Conservation (phyloP, 2,797 vertebrate species). For the Cuniculus paca region DNA sequence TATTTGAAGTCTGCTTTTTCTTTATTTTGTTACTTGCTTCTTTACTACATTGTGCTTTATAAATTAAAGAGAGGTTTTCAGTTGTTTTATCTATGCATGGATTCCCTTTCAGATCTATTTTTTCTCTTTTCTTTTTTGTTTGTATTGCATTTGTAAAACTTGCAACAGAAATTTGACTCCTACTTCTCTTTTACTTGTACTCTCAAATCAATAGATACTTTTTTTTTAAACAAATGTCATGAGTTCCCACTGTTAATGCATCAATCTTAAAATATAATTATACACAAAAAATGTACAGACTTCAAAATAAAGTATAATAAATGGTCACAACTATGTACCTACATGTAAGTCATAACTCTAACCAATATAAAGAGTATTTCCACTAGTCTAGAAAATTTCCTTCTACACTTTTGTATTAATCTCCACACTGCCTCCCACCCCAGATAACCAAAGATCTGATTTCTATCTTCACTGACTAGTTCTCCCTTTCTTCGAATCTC, state of each 20-base stretch:
- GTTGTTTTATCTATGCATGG: neutral
- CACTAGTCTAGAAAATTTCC: neutral
- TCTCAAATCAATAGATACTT: neutral
- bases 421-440: neutral
- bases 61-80: neutral
- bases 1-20: neutral
- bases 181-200: neutral
- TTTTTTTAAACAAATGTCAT: neutral
- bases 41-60: neutral
- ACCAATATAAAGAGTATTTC: neutral
- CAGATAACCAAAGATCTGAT: neutral
- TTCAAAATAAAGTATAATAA: constrained; percentile 3
- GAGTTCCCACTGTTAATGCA: neutral
- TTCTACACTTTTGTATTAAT: neutral
- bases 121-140: neutral
- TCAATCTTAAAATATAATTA: neutral
- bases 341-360: neutral
- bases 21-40: constrained; percentile 61
- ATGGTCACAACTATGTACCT: neutral
- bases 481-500: neutral
- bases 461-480: neutral
- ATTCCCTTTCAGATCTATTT: neutral
- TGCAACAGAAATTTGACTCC: neutral
- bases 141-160: neutral
- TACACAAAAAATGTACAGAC: neutral